Evolutionary conservation across 2,113 vertebrate genomes (phyloP).

Genomic region (Chunga burmeisteri): DNA sequence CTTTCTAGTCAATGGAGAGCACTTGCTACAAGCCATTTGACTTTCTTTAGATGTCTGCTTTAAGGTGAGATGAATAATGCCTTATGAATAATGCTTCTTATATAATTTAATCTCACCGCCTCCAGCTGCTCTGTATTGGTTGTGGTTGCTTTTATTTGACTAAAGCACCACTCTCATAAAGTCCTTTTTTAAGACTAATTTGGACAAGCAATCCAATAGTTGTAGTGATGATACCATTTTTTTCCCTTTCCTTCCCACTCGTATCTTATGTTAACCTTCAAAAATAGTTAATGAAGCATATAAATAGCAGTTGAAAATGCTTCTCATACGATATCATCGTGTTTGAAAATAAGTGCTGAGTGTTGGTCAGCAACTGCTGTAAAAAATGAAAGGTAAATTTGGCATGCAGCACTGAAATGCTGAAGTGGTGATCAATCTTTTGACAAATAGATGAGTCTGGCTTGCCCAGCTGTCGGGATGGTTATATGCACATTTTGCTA

Average conservation of each 20-base stretch:
- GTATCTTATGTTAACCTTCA: neutral
- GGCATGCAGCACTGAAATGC: neutral
- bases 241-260: neutral
- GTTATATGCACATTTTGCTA: neutral
- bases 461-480: neutral
- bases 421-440: slow-evolving; percentile 13
- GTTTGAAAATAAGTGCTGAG: neutral
- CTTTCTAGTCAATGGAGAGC: neutral
- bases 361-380: neutral
- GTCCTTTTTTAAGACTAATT: neutral
- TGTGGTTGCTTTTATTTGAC: neutral
- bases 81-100: neutral
- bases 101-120: neutral
- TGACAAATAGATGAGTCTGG: slow-evolving; percentile 6
- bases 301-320: neutral
- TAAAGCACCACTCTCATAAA: neutral
- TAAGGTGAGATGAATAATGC: neutral
- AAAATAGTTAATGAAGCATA: neutral
- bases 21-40: neutral
- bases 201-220: neutral
- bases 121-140: neutral
- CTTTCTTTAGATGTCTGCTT: neutral
- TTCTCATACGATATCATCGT: neutral
- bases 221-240: neutral
- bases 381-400: slow-evolving; percentile 3